Evolutionary conservation across 2,113 vertebrate genomes (phyloP).

Genomic region (Motacilla tschutschensis): DNA sequence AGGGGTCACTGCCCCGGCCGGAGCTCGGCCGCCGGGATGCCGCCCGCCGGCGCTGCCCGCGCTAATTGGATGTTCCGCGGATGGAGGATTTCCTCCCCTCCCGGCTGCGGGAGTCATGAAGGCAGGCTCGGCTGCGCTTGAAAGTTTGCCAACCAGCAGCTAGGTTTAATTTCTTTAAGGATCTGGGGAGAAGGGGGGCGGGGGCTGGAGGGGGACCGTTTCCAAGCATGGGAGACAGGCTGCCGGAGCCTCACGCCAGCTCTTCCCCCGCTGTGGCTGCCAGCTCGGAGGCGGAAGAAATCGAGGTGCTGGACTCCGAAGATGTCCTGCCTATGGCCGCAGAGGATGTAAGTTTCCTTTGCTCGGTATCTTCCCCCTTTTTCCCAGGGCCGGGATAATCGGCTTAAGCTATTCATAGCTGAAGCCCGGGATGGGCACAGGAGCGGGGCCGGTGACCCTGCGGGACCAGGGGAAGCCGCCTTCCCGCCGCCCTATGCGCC

Average conservation of each 20-base stretch:
- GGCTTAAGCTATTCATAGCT: conserved; percentile 46
- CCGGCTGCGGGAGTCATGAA: conserved; percentile 37
- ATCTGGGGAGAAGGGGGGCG: not conserved
- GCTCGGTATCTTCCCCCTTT: not conserved
- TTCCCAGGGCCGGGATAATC: conserved; percentile 1
- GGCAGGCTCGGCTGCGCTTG: conserved; percentile 20
- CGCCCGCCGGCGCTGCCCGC: not conserved
- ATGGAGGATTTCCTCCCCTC: conserved; percentile 3
- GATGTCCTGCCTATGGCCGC: conserved; percentile 78
- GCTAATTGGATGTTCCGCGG: conserved; percentile 36
- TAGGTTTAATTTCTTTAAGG: conserved; percentile 36
- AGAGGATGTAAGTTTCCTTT: conserved; percentile 79
- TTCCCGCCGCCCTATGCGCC: not conserved
- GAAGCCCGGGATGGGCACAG: not conserved
- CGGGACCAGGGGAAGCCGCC: not conserved
- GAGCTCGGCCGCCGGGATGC: conserved; percentile 3
- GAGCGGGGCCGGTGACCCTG: not conserved
- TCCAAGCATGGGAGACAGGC: conserved; percentile 73
- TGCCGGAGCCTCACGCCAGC: conserved; percentile 72
- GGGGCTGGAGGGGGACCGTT: conserved; percentile 5
- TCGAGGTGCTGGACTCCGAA: conserved; percentile 84
- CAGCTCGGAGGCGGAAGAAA: conserved; percentile 84
- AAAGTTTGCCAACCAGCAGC: conserved; percentile 54
- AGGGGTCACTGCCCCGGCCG: conserved; percentile 15
- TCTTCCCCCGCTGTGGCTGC: conserved; percentile 84